These are phyloP conservation scores for Fabriciana adippe DNA, from an alignment of 2,888 invertebrate genomes.

Conservation along the genomic window DNA sequence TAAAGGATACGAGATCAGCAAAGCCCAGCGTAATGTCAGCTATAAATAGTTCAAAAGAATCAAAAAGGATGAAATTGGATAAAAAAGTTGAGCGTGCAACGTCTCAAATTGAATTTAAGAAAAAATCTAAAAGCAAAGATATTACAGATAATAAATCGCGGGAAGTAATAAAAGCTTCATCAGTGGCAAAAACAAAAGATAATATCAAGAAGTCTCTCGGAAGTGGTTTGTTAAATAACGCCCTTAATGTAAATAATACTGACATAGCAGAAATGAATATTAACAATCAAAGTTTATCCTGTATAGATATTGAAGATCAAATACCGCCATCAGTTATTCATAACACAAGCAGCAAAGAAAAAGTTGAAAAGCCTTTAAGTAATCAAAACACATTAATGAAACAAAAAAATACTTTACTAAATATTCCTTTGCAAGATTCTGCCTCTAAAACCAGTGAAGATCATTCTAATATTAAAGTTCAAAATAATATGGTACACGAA, in stretches of 20 bases:
- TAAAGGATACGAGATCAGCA: constrained; percentile 34
- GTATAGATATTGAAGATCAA: constrained; percentile 51
- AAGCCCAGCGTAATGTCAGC: constrained; percentile 1
- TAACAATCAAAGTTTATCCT: neutral
- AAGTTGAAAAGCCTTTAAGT: neutral
- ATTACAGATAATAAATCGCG: neutral
- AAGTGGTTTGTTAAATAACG: no score
- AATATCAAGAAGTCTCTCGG: neutral
- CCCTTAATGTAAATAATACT: no score
- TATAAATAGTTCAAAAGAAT: neutral
- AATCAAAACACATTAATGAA: neutral
- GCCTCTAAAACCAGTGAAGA: no score
- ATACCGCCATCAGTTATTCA: constrained; percentile 49
- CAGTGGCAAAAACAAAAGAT: neutral
- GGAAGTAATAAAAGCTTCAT: neutral
- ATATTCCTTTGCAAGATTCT: no score
- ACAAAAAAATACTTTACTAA: neutral
- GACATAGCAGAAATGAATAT: neutral
- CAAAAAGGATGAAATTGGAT: neutral
- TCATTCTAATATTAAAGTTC: no score
- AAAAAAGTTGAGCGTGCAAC: neutral
- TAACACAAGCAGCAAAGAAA: constrained; percentile 35
- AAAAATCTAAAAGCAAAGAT: constrained; percentile 4
- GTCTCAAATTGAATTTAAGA: constrained; percentile 3
- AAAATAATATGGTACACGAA: no score